Evolutionary conservation across 2,113 vertebrate genomes (phyloP).

Genomic region (Cynocephalus volans): DNA sequence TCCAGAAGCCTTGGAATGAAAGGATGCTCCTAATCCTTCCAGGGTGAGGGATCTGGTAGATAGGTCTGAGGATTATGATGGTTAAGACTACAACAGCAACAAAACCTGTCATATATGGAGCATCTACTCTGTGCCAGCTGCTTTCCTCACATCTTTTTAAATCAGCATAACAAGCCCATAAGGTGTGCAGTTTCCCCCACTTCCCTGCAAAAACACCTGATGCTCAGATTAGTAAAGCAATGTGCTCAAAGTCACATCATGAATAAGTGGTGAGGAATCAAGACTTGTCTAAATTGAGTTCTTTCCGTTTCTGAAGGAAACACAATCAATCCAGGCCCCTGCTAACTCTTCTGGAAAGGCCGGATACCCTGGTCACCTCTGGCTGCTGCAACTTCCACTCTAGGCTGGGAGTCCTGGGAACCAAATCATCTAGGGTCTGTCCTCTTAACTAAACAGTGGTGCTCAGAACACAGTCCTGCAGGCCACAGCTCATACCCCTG

Average conservation of each 20-base stretch:
- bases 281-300: neutral
- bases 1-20: neutral
- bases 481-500: neutral
- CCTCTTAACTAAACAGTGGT: neutral
- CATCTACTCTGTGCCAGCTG: neutral
- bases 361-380: neutral
- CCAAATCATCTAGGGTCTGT: neutral
- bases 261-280: neutral
- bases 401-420: neutral
- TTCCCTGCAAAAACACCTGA: neutral
- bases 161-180: neutral
- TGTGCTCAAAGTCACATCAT: neutral
- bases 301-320: conserved; percentile 27
- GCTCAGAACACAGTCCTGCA: neutral
- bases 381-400: neutral
- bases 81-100: neutral
- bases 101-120: neutral
- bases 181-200: neutral
- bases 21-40: neutral
- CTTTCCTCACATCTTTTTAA: conserved; percentile 18
- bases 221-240: neutral
- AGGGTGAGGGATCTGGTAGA: neutral
- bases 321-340: neutral
- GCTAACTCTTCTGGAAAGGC: neutral
- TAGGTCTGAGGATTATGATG: conserved; percentile 9